phyloP scores from a whole-genome alignment of 2,797 vertebrate genomes.

The Sebastes steindachneri region DNA sequence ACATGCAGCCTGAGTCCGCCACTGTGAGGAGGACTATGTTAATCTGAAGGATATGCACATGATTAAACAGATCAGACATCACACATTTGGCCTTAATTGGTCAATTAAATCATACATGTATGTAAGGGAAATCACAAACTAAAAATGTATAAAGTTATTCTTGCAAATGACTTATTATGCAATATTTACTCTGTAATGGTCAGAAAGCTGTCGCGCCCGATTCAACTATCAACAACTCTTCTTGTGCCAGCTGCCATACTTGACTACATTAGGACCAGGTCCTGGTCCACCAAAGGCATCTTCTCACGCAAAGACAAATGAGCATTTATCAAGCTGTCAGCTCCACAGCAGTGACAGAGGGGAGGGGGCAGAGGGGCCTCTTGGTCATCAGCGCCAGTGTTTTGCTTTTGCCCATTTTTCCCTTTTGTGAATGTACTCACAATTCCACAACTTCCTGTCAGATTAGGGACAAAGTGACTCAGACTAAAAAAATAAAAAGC shows the following conservation, averaged over 20 bases:
- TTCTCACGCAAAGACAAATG: conserved; percentile 81
- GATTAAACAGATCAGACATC: background rate
- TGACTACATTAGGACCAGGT: conserved; percentile 56
- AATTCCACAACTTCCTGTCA: conserved; percentile 53
- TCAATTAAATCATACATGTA: background rate
- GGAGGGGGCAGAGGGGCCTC: conserved; percentile 18
- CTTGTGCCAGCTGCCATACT: conserved; percentile 56
- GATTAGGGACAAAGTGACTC: conserved; percentile 53
- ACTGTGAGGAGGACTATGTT: background rate
- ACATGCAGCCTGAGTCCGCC: background rate
- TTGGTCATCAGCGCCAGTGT: conserved; percentile 48
- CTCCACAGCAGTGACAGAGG: conserved; percentile 19
- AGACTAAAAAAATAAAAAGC: background rate
- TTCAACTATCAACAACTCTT: conserved; percentile 64
- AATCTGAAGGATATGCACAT: background rate
- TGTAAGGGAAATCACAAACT: background rate
- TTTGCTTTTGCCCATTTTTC: conserved; percentile 54
- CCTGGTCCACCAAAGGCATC: conserved; percentile 64
- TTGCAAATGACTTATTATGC: background rate
- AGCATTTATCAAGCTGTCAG: conserved; percentile 75
- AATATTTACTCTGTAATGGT: conserved; percentile 12
- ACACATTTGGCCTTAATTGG: background rate
- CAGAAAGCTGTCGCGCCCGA: conserved; percentile 39
- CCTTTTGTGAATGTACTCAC: conserved; percentile 40
- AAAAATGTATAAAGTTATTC: background rate